A percentile compares a stretch with the other conserved stretches of the same genome.
These are phyloP conservation scores for Julus scanicus DNA, from an alignment of 2,888 invertebrate genomes.

Conservation along the genomic window DNA sequence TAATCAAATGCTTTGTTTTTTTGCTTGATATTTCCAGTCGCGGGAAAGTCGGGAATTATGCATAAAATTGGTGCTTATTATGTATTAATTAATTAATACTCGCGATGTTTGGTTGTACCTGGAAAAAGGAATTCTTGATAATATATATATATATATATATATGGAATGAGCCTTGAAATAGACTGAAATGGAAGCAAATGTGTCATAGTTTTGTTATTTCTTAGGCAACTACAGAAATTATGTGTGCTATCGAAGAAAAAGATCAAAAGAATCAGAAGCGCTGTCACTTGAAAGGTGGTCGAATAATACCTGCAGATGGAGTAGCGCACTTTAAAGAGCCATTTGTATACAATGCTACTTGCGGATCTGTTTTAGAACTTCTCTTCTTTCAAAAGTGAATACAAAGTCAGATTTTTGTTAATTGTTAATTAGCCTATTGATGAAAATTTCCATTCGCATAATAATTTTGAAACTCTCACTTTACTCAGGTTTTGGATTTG, in stretches of 20 bases:
- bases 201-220: not conserved
- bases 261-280: slow-evolving; percentile 53
- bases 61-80: no score
- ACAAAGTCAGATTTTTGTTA: not conserved
- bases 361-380: slow-evolving; percentile 56
- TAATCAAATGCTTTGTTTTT: no score
- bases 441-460: not conserved
- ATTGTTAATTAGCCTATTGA: not conserved
- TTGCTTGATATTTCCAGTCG: no score
- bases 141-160: no score
- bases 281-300: slow-evolving; percentile 46
- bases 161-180: no score
- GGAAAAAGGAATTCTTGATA: no score
- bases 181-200: no score
- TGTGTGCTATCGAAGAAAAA: slow-evolving; percentile 55
- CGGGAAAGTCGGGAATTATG: no score
- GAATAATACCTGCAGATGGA: slow-evolving; percentile 54
- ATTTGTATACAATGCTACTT: slow-evolving; percentile 55
- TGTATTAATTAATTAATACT: no score
- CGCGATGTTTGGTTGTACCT: not conserved
- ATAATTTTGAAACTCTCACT: not conserved
- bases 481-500: slow-evolving; percentile 54
- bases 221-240: slow-evolving; percentile 55
- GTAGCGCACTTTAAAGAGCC: slow-evolving; percentile 46
- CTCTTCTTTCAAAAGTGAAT: slow-evolving; percentile 55